Conservation (phyloP, 2,888 invertebrate species). For the Sinohyriopsis cumingii region DNA sequence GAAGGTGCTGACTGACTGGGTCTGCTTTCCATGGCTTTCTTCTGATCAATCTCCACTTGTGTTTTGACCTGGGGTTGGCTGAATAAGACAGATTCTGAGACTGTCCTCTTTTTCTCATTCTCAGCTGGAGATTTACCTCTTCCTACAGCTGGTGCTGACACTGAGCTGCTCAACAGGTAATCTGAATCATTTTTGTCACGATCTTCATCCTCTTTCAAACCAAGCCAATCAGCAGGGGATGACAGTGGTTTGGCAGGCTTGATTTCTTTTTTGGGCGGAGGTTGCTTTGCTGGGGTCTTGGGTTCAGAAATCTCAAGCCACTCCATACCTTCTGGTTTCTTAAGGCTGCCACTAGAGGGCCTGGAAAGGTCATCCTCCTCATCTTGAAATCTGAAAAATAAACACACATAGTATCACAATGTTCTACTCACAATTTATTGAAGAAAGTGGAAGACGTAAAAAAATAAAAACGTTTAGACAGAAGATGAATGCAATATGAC, state of each 20-base stretch:
- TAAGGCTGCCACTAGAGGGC: slow-evolving; percentile 22
- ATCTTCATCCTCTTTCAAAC: slow-evolving; percentile 53
- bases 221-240: slow-evolving; percentile 47
- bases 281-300: slow-evolving; percentile 27
- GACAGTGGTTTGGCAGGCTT: slow-evolving; percentile 37
- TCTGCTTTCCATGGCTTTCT: background rate
- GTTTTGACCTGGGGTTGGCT: background rate
- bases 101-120: slow-evolving; percentile 1
- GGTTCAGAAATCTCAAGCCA: slow-evolving; percentile 60
- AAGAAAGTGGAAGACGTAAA: no score
- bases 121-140: slow-evolving; percentile 4
- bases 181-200: slow-evolving; percentile 76
- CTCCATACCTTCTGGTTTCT: slow-evolving; percentile 56
- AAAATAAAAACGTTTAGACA: no score
- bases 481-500: no score
- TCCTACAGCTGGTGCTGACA: slow-evolving; percentile 34
- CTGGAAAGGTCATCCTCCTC: slow-evolving; percentile 76
- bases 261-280: slow-evolving; percentile 15
- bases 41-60: background rate
- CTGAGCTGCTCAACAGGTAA: slow-evolving; percentile 29
- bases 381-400: slow-evolving; percentile 60
- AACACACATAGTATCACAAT: background rate
- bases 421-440: no score
- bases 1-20: slow-evolving; percentile 5
- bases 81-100: background rate